phyloP scores from a whole-genome alignment of 1,140 invertebrate genomes.

The Pararge aegeria region DNA sequence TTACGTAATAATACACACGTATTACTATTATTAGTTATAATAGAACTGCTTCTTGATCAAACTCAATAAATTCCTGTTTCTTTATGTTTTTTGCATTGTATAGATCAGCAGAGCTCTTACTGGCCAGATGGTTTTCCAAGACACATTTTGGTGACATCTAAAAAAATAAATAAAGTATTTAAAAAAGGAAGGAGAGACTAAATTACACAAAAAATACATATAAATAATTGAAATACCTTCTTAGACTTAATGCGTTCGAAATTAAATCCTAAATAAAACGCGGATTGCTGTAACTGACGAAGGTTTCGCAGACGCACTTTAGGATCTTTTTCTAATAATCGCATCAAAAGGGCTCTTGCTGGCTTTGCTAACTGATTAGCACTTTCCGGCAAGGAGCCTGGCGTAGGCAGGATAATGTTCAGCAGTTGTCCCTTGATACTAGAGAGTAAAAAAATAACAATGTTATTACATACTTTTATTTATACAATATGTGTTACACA shows the following conservation, averaged over 20 bases:
- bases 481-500: no score
- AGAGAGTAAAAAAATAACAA: not conserved
- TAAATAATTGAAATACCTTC: no score
- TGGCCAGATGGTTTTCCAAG: constrained; percentile 31
- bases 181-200: no score
- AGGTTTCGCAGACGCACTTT: constrained; percentile 64
- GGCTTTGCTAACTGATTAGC: constrained; percentile 44
- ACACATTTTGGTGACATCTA: constrained; percentile 38
- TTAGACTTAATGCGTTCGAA: constrained; percentile 70
- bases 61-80: constrained; percentile 22
- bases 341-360: constrained; percentile 59
- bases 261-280: constrained; percentile 76
- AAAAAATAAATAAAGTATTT: no score
- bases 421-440: not conserved
- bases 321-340: constrained; percentile 66
- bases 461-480: not conserved
- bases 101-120: not conserved
- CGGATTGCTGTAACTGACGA: constrained; percentile 68
- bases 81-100: not conserved
- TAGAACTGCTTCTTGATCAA: constrained; percentile 32
- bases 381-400: constrained; percentile 50
- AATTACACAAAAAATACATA: no score
- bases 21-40: not conserved
- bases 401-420: constrained; percentile 16
- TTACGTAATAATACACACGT: not conserved